Evolutionary conservation across 1,140 invertebrate genomes (phyloP).

Genomic region (Drosophila micromelanica): DNA sequence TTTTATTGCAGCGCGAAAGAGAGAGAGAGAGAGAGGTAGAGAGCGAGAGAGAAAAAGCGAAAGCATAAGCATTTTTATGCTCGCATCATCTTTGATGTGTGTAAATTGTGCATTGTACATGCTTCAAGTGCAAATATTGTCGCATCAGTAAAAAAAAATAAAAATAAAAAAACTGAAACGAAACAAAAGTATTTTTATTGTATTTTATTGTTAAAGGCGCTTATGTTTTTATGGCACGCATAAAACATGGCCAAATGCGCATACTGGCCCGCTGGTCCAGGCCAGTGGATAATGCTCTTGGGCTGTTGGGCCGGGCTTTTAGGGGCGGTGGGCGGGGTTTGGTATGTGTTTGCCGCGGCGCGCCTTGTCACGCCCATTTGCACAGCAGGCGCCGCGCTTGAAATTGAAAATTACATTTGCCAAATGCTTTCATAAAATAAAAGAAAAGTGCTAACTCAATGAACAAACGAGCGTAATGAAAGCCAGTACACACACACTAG

Average conservation of each 20-base stretch:
- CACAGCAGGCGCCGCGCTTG: constrained; percentile 33
- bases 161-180: constrained; percentile 21
- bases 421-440: constrained; percentile 45
- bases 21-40: not conserved
- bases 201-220: constrained; percentile 60
- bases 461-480: constrained; percentile 46
- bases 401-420: constrained; percentile 51
- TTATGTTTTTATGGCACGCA: constrained; percentile 52
- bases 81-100: constrained; percentile 31
- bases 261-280: not conserved
- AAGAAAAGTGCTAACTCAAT: constrained; percentile 46
- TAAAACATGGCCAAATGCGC: constrained; percentile 45
- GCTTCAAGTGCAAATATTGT: constrained; percentile 40
- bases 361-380: constrained; percentile 39
- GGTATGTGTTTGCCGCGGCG: no score
- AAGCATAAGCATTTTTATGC: constrained; percentile 38
- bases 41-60: not conserved
- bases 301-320: not conserved
- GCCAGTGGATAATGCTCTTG: constrained; percentile 9
- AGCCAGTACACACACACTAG: constrained; percentile 18
- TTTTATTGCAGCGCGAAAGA: constrained; percentile 36
- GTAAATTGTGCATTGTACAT: constrained; percentile 9
- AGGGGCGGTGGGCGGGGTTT: not conserved
- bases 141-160: constrained; percentile 46
- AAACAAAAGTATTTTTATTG: constrained; percentile 47